Evolutionary conservation across 2,888 invertebrate genomes (phyloP).

Genomic region (Plebejus anna): DNA sequence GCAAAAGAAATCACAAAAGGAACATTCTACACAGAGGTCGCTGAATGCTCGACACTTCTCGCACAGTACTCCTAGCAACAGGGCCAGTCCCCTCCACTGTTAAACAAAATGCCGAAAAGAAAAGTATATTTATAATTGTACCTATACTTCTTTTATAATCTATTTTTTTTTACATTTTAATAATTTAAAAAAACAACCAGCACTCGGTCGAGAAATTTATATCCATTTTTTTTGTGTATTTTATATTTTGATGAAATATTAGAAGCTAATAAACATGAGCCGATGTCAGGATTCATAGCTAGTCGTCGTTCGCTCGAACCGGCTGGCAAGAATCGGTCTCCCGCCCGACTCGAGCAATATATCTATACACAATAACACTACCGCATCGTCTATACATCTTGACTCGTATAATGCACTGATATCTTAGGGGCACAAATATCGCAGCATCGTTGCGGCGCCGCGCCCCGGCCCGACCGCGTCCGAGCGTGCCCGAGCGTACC

Average conservation of each 20-base stretch:
- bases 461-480: slow-evolving; percentile 23
- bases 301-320: slow-evolving; percentile 78
- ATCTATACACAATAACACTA: slow-evolving; percentile 74
- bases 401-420: slow-evolving; percentile 76
- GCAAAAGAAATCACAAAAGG: slow-evolving; percentile 73
- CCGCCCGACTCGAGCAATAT: slow-evolving; percentile 72
- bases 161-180: slow-evolving; percentile 80
- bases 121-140: slow-evolving; percentile 80
- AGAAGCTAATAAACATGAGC: slow-evolving; percentile 80
- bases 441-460: slow-evolving; percentile 66
- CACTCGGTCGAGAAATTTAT: slow-evolving; percentile 79
- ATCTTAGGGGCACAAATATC: slow-evolving; percentile 77
- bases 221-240: slow-evolving; percentile 79
- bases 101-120: slow-evolving; percentile 75
- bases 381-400: slow-evolving; percentile 69
- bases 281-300: slow-evolving; percentile 80
- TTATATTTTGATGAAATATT: slow-evolving; percentile 80
- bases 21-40: slow-evolving; percentile 62
- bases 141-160: slow-evolving; percentile 79
- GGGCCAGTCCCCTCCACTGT: slow-evolving; percentile 66
- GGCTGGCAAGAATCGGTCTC: slow-evolving; percentile 63
- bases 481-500: background rate
- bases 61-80: slow-evolving; percentile 54
- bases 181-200: slow-evolving; percentile 77
- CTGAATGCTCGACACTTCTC: slow-evolving; percentile 44